Conservation (phyloP, 1,140 invertebrate genomes). For the Scaptomyza hsui region DNA sequence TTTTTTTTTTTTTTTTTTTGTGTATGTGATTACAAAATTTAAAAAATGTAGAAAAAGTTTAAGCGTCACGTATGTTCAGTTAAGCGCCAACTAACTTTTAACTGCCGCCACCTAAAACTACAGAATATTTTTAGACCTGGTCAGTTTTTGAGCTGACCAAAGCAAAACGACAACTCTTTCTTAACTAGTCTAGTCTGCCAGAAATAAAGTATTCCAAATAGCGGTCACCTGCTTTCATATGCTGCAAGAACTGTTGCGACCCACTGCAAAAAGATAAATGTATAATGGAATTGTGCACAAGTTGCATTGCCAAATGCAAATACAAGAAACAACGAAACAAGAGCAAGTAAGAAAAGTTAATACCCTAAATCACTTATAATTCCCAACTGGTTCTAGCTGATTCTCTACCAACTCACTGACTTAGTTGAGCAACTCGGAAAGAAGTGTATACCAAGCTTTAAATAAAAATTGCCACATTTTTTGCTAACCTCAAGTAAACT, state of each 20-base stretch:
- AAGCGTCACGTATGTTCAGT: conserved; percentile 55
- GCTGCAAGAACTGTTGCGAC: conserved; percentile 43
- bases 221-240: conserved; percentile 45
- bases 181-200: conserved; percentile 51
- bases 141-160: conserved; percentile 33
- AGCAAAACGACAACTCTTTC: conserved; percentile 24
- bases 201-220: conserved; percentile 31
- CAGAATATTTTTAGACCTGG: conserved; percentile 20
- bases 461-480: conserved; percentile 37
- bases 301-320: conserved; percentile 38
- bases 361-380: conserved; percentile 2
- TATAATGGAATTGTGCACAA: conserved; percentile 24
- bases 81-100: conserved; percentile 8
- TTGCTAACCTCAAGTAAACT: conserved; percentile 65
- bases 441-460: neutral
- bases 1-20: conserved; percentile 4
- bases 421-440: neutral
- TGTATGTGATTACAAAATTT: conserved; percentile 63
- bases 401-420: neutral
- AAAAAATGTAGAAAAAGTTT: conserved; percentile 40
- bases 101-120: conserved; percentile 1
- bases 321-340: conserved; percentile 21
- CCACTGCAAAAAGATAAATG: conserved; percentile 38
- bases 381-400: neutral
- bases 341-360: conserved; percentile 5